Conservation (phyloP, 30 jellyfish, hydroid and myxozoan genomes). For the Cassiopea andromeda region DNA sequence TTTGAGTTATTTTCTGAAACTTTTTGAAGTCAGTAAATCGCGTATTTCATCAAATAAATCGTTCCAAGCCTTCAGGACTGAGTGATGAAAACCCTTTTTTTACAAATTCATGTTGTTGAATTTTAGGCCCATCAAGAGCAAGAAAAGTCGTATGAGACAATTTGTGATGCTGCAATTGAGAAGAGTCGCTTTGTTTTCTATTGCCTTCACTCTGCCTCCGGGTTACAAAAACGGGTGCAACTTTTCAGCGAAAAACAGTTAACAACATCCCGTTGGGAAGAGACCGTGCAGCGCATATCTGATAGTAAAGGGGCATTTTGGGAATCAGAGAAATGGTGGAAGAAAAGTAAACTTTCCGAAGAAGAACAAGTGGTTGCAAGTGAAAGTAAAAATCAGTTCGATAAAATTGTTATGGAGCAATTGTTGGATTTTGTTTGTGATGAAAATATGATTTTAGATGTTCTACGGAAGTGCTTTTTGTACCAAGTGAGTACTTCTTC, state of each 20-base stretch:
- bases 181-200: slow-evolving; percentile 77
- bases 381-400: slow-evolving; percentile 18
- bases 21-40: too few species aligned
- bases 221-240: slow-evolving; percentile 26
- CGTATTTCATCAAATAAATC: too few species aligned
- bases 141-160: slow-evolving; percentile 60
- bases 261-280: slow-evolving; percentile 54
- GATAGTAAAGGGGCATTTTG: slow-evolving; percentile 55
- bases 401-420: slow-evolving; percentile 48
- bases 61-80: too few species aligned
- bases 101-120: too few species aligned
- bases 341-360: neutral
- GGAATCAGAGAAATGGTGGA: slow-evolving; percentile 76
- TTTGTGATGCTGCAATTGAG: slow-evolving; percentile 76
- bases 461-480: slow-evolving; percentile 79
- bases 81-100: too few species aligned
- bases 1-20: too few species aligned
- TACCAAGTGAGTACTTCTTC: slow-evolving; percentile 65
- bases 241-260: slow-evolving; percentile 3
- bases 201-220: slow-evolving; percentile 80
- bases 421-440: slow-evolving; percentile 79
- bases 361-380: slow-evolving; percentile 1
- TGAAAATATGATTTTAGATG: slow-evolving; percentile 69
- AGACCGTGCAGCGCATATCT: slow-evolving; percentile 54
- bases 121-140: slow-evolving; percentile 66